Conservation (phyloP, 2,888 invertebrate species). For the Arrhopalites spinosus region DNA sequence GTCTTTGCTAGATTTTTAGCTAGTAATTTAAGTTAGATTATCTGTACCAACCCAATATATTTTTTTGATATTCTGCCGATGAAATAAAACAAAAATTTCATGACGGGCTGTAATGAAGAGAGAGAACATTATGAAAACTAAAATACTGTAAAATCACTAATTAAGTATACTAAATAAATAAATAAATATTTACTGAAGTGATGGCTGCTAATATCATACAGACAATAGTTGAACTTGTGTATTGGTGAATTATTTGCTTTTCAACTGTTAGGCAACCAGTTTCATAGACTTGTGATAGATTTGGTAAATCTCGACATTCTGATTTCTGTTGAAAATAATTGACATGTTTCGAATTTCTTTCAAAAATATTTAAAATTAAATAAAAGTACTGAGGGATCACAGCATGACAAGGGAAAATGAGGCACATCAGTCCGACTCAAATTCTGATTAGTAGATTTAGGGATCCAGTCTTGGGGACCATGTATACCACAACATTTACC, state of each 20-base stretch:
- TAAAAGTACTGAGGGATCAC: background rate
- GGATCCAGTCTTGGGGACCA: background rate
- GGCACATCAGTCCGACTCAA: background rate
- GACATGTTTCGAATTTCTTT: background rate
- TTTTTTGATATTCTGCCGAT: constrained; percentile 16
- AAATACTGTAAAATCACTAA: background rate
- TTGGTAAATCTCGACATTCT: background rate
- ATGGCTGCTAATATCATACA: background rate
- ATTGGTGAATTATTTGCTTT: background rate
- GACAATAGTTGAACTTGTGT: background rate
- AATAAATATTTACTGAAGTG: background rate
- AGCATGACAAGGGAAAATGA: background rate
- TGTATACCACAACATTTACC: constrained; percentile 5
- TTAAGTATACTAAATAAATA: background rate
- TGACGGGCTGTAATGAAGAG: background rate
- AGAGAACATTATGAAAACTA: background rate
- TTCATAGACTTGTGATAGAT: background rate
- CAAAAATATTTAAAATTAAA: background rate
- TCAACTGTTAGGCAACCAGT: background rate
- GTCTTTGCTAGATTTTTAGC: too few species aligned
- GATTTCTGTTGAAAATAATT: constrained; percentile 12
- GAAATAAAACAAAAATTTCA: constrained; percentile 21
- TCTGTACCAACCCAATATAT: constrained; percentile 11
- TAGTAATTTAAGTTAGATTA: background rate
- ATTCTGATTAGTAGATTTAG: background rate